These are phyloP conservation scores for Boleophthalmus pectinirostris DNA, from an alignment of 2,113 vertebrate genomes.

Conservation along the genomic window DNA sequence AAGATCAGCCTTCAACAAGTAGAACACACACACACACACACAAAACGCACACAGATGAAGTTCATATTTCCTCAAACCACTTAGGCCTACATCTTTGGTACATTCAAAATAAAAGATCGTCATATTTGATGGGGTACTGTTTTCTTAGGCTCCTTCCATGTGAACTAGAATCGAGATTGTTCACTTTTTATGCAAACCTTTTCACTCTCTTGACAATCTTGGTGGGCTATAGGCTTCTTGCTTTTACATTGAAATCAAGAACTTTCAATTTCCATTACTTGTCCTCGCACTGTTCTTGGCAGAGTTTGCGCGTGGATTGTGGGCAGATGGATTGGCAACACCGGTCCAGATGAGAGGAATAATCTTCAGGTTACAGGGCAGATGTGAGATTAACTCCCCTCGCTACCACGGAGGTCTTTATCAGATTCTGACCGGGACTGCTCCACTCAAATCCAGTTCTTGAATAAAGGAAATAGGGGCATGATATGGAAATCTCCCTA, in stretches of 20 bases:
- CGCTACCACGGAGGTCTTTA: slow-evolving; percentile 37
- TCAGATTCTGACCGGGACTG: slow-evolving; percentile 33
- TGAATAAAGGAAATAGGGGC: background rate
- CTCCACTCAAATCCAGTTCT: slow-evolving; percentile 5
- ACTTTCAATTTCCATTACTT: background rate
- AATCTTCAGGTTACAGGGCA: slow-evolving; percentile 71
- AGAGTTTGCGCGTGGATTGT: slow-evolving; percentile 43
- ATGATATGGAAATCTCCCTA: background rate
- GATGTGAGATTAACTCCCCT: slow-evolving; percentile 59
- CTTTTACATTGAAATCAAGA: slow-evolving; percentile 38
- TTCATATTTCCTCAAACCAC: no score
- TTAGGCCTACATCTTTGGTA: no score
- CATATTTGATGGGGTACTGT: background rate
- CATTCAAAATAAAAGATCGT: no score
- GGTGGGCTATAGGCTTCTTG: no score
- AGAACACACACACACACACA: no score
- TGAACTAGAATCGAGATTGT: background rate
- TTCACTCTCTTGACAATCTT: no score
- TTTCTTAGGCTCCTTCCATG: no score
- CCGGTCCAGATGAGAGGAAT: slow-evolving; percentile 63
- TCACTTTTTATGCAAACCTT: no score
- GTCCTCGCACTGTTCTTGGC: slow-evolving; percentile 24
- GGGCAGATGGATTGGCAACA: slow-evolving; percentile 59
- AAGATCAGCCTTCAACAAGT: no score
- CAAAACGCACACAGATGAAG: no score